These are phyloP conservation scores for Pempheris klunzingeri DNA, from an alignment of 2,797 vertebrate genomes.

Conservation along the genomic window DNA sequence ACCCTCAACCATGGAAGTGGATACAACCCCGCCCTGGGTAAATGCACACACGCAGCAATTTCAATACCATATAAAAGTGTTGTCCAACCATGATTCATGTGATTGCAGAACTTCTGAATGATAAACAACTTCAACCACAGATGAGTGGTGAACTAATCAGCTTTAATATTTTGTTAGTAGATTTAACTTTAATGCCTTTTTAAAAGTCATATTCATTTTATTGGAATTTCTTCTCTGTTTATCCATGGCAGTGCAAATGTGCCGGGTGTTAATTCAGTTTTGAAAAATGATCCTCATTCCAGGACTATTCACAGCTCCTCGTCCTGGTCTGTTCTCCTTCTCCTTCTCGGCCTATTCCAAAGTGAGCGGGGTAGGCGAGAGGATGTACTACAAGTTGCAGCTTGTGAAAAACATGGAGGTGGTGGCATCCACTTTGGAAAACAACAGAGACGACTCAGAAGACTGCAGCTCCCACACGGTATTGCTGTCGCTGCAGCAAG, in stretches of 20 bases:
- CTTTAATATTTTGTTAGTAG: background rate
- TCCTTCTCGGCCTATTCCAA: constrained; percentile 62
- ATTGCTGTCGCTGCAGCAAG: constrained; percentile 57
- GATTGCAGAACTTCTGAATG: background rate
- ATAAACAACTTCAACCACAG: background rate
- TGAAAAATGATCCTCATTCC: background rate
- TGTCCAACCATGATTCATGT: background rate
- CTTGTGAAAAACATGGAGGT: constrained; percentile 62
- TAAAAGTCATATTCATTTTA: too few relatives aligned
- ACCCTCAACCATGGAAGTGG: constrained; percentile 68
- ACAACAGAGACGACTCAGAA: constrained; percentile 72
- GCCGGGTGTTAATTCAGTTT: background rate
- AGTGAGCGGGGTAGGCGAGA: background rate
- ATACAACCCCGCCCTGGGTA: constrained; percentile 73
- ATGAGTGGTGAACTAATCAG: background rate
- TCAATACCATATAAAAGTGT: background rate
- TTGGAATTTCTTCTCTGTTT: background rate
- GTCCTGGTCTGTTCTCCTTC: constrained; percentile 66
- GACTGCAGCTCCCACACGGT: constrained; percentile 71
- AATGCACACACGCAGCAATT: background rate
- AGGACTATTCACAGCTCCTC: constrained; percentile 70
- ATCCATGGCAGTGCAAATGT: too few relatives aligned
- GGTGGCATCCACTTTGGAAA: constrained; percentile 63
- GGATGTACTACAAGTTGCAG: constrained; percentile 65
- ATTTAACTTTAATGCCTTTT: background rate